Percentiles rank a stretch among this genome's conserved stretches.
Conservation (phyloP, 92 coral and sea anemone species). For the Parazoanthus swiftii region DNA sequence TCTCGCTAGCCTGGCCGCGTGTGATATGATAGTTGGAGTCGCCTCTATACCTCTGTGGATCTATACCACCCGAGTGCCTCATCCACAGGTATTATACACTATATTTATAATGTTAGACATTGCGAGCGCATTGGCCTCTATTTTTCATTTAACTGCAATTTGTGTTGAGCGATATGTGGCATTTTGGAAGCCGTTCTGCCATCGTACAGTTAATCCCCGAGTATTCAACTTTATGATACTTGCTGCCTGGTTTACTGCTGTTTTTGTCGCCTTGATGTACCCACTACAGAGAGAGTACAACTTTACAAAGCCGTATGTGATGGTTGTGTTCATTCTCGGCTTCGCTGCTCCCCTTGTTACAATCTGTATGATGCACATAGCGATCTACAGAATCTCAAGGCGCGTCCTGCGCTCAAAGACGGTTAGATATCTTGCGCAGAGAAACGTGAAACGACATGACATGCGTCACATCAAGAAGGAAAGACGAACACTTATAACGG, state of each 20-base stretch:
- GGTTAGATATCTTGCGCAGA: constrained; percentile 8
- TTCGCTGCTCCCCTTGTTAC: constrained; percentile 26
- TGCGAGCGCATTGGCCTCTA: constrained; percentile 54
- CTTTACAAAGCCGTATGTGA: constrained; percentile 3
- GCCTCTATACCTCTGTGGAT: constrained; percentile 56
- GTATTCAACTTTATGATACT: constrained; percentile 41
- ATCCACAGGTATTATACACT: constrained; percentile 15
- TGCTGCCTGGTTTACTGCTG: constrained; percentile 47
- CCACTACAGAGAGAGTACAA: constrained; percentile 40
- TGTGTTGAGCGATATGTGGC: constrained; percentile 58
- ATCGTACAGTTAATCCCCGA: constrained; percentile 45
- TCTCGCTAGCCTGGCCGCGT: constrained; percentile 55
- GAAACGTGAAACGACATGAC: neutral
- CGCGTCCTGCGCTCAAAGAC: constrained; percentile 25
- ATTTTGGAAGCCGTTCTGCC: constrained; percentile 50
- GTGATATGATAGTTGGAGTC: constrained; percentile 50
- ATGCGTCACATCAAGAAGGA: constrained; percentile 51
- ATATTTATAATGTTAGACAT: constrained; percentile 54
- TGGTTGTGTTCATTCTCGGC: constrained; percentile 15
- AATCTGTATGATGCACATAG: constrained; percentile 18
- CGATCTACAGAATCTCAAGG: constrained; percentile 21
- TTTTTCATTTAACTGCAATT: constrained; percentile 54
- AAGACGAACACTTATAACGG: constrained; percentile 79
- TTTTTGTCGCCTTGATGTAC: constrained; percentile 42
- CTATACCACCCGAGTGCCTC: constrained; percentile 26